These are phyloP conservation scores for Chiloscyllium plagiosum DNA, from an alignment of 2,113 vertebrate genomes.

Conservation along the genomic window DNA sequence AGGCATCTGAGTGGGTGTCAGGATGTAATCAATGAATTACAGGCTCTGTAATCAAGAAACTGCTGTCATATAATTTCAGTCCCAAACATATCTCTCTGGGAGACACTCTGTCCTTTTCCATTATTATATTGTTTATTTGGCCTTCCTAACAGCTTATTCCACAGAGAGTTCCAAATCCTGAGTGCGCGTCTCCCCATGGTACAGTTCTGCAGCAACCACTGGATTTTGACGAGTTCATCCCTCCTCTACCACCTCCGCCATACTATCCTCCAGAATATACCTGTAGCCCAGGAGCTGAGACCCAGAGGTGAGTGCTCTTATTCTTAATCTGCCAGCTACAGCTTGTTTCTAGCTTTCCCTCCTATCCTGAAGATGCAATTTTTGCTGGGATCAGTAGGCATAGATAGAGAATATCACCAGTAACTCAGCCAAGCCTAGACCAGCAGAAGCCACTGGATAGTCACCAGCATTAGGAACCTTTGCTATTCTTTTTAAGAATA, in stretches of 20 bases:
- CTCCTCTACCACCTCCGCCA: slow-evolving; percentile 88
- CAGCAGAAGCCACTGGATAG: not conserved
- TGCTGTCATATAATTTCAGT: not conserved
- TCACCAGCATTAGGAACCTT: not conserved
- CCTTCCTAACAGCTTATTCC: slow-evolving; percentile 76
- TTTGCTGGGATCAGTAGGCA: not conserved
- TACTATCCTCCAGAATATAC: slow-evolving; percentile 96
- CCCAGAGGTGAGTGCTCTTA: slow-evolving; percentile 65
- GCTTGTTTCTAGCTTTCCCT: not conserved
- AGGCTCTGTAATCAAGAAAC: not conserved
- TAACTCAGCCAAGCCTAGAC: not conserved
- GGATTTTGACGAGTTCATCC: slow-evolving; percentile 95
- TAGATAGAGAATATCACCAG: not conserved
- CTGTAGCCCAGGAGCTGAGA: slow-evolving; percentile 76
- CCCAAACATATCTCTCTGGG: not conserved
- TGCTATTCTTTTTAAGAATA: not conserved
- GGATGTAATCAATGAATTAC: not conserved
- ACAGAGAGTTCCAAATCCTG: slow-evolving; percentile 68
- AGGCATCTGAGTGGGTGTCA: not conserved
- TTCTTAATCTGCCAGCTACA: not conserved
- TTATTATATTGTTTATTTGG: not conserved
- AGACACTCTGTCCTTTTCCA: slow-evolving; percentile 39
- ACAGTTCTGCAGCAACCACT: slow-evolving; percentile 83
- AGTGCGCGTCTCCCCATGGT: slow-evolving; percentile 85
- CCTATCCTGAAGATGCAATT: not conserved